phyloP scores from a whole-genome alignment of 2,797 vertebrate species.

The Pseudochromis fuscus region DNA sequence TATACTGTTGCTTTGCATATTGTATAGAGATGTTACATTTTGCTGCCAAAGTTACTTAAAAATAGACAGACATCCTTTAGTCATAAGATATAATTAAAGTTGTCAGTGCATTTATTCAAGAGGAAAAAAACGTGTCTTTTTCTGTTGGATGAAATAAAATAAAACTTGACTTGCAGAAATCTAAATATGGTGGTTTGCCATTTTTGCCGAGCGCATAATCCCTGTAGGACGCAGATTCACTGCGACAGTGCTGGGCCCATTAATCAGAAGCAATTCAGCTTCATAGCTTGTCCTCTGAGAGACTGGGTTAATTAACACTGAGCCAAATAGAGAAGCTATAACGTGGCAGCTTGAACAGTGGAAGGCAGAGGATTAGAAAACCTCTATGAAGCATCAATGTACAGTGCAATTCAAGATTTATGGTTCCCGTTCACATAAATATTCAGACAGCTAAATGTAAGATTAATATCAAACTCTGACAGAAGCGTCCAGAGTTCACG shows the following conservation, averaged over 20 bases:
- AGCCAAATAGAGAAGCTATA: slow-evolving; percentile 69
- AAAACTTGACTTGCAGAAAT: slow-evolving; percentile 69
- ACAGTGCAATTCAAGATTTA: slow-evolving; percentile 62
- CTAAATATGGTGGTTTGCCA: slow-evolving; percentile 82
- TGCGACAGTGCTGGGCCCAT: slow-evolving; percentile 73
- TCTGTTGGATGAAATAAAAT: slow-evolving; percentile 70
- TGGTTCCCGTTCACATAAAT: slow-evolving; percentile 61
- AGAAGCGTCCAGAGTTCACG: slow-evolving; percentile 55
- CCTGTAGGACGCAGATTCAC: slow-evolving; percentile 70
- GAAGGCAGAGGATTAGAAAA: slow-evolving; percentile 68
- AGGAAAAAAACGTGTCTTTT: slow-evolving; percentile 68
- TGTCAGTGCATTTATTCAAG: slow-evolving; percentile 62
- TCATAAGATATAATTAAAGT: slow-evolving; percentile 65
- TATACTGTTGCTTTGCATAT: slow-evolving; percentile 40
- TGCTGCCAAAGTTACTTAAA: slow-evolving; percentile 44
- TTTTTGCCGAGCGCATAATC: slow-evolving; percentile 72
- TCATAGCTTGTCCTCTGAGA: slow-evolving; percentile 73
- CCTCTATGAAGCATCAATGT: slow-evolving; percentile 56
- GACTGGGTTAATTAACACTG: slow-evolving; percentile 77
- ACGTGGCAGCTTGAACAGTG: slow-evolving; percentile 58
- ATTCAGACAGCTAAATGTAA: slow-evolving; percentile 67
- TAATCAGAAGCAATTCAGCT: slow-evolving; percentile 80
- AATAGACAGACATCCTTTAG: slow-evolving; percentile 46
- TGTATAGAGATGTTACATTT: slow-evolving; percentile 40
- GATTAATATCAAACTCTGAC: slow-evolving; percentile 67